These are phyloP conservation scores for Eptesicus fuscus DNA, from an alignment of 2,113 vertebrate genomes.

Conservation along the genomic window DNA sequence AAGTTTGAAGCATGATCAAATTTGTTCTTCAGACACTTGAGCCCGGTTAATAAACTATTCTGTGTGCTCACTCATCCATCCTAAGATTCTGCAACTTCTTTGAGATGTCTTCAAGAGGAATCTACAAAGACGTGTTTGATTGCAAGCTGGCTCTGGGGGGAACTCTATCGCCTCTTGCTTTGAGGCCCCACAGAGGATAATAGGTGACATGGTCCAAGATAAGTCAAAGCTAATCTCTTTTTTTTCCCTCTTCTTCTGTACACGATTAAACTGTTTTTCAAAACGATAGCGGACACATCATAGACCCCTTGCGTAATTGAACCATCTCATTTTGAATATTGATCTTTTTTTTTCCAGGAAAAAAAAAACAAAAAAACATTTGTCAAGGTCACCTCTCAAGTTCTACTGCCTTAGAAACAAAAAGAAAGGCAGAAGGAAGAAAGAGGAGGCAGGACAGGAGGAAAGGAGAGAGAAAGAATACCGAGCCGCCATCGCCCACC, in stretches of 20 bases:
- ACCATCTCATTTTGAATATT: conserved; percentile 41
- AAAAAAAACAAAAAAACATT: background rate
- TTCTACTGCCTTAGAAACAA: background rate
- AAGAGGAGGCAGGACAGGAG: background rate
- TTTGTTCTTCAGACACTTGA: conserved; percentile 90
- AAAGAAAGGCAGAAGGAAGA: background rate
- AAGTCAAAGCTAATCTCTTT: conserved; percentile 57
- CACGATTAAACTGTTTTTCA: conserved; percentile 52
- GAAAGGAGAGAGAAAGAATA: background rate
- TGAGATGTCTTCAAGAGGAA: conserved; percentile 79
- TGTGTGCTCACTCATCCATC: conserved; percentile 84
- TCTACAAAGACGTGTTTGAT: conserved; percentile 89
- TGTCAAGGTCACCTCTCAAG: conserved; percentile 62
- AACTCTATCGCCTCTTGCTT: conserved; percentile 82
- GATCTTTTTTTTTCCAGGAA: background rate
- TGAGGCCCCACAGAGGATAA: conserved; percentile 75
- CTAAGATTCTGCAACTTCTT: conserved; percentile 78
- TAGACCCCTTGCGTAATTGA: conserved; percentile 23
- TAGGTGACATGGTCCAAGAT: conserved; percentile 81
- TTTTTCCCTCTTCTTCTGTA: background rate
- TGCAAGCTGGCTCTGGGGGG: conserved; percentile 79
- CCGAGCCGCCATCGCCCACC: background rate
- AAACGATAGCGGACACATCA: conserved; percentile 53
- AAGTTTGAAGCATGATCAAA: conserved; percentile 84
- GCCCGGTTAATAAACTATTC: conserved; percentile 87